These are phyloP conservation scores for Zaprionus taronus DNA, from an alignment of 1,140 invertebrate genomes.

Conservation along the genomic window DNA sequence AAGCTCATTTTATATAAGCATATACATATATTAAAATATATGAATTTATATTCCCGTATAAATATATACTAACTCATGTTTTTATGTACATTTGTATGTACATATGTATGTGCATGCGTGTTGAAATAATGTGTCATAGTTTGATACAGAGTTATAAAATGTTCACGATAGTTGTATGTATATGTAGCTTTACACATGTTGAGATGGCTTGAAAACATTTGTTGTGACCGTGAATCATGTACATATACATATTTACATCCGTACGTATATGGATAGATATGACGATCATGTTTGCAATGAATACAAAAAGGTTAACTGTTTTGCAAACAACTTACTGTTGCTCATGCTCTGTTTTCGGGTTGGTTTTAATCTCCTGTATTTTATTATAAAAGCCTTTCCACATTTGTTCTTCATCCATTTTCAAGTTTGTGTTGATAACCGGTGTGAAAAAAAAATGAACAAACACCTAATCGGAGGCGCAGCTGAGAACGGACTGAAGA, in stretches of 20 bases:
- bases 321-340: slow-evolving; percentile 85
- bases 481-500: slow-evolving; percentile 17
- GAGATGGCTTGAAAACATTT: not conserved
- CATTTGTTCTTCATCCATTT: slow-evolving; percentile 87
- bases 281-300: not conserved
- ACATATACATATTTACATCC: not conserved
- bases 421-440: not conserved
- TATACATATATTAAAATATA: not conserved
- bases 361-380: slow-evolving; percentile 86
- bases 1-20: not conserved
- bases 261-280: slow-evolving; percentile 3
- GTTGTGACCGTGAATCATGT: slow-evolving; percentile 7
- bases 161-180: not conserved
- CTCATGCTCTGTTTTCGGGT: slow-evolving; percentile 87
- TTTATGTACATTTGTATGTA: not conserved
- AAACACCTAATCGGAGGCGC: slow-evolving; percentile 6
- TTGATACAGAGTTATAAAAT: not conserved
- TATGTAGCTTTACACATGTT: not conserved
- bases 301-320: not conserved
- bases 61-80: not conserved
- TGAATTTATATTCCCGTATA: not conserved
- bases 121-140: not conserved
- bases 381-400: slow-evolving; percentile 89
- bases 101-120: not conserved
- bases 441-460: not conserved